These are phyloP conservation scores for Amphilophus citrinellus DNA, from an alignment of 2,113 vertebrate genomes.

Conservation along the genomic window DNA sequence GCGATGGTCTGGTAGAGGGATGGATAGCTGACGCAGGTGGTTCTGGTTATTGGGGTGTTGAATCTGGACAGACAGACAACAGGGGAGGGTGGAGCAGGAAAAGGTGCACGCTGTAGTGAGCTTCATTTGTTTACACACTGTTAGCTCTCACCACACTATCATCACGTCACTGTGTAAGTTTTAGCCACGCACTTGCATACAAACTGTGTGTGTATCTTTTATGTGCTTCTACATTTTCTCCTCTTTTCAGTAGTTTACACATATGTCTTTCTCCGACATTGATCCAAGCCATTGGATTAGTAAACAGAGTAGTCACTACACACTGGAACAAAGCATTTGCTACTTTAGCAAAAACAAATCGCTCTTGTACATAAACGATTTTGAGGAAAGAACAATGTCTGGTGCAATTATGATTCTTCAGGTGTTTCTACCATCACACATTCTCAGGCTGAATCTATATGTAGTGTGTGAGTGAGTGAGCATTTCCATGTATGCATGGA, in stretches of 20 bases:
- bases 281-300: constrained; percentile 66
- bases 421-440: constrained; percentile 63
- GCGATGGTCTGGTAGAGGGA: constrained; percentile 43
- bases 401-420: constrained; percentile 65
- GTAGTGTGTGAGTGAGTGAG: constrained; percentile 6
- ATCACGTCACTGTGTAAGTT: constrained; percentile 24
- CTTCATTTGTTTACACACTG: constrained; percentile 37
- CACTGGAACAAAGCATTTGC: constrained; percentile 77
- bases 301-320: constrained; percentile 82
- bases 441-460: constrained; percentile 61
- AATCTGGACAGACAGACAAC: constrained; percentile 73
- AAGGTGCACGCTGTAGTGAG: constrained; percentile 53
- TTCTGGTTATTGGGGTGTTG: constrained; percentile 23
- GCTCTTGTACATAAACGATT: constrained; percentile 46
- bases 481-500: not conserved
- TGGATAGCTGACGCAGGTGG: constrained; percentile 16
- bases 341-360: constrained; percentile 45
- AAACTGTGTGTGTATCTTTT: constrained; percentile 14
- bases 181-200: constrained; percentile 21
- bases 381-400: constrained; percentile 32
- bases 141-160: constrained; percentile 6
- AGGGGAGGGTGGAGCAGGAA: constrained; percentile 21
- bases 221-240: constrained; percentile 32
- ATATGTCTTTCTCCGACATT: constrained; percentile 43
- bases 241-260: constrained; percentile 25